A percentile compares a stretch with the other conserved stretches of the same genome.
Conservation (phyloP, 2,113 vertebrate species). For the Phyllostomus hastatus region DNA sequence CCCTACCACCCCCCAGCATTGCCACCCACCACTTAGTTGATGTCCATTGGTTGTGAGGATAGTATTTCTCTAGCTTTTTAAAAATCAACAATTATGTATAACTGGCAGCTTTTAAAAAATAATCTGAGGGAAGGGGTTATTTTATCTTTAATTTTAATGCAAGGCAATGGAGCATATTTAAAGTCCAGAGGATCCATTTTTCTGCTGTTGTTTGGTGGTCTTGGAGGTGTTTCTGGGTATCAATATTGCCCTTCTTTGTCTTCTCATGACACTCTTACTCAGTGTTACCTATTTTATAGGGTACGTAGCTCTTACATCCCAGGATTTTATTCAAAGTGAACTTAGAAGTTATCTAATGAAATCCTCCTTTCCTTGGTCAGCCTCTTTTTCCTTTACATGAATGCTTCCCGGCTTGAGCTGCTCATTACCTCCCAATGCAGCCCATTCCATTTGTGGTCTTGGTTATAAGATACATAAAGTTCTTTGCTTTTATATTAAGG, state of each 20-base stretch:
- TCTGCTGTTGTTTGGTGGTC: not conserved
- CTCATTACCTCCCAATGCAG: not conserved
- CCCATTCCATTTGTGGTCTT: not conserved
- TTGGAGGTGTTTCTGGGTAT: not conserved
- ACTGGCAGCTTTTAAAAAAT: not conserved
- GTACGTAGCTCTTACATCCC: not conserved
- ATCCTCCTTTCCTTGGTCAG: not conserved
- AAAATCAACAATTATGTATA: not conserved
- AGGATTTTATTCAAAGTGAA: not conserved
- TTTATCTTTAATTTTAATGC: not conserved
- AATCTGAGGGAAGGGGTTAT: not conserved
- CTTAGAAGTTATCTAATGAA: not conserved
- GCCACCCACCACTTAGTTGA: no score
- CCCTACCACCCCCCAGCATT: no score
- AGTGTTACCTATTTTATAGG: not conserved
- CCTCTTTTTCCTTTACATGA: not conserved
- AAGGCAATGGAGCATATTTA: not conserved
- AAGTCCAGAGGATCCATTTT: not conserved
- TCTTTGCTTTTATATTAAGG: not conserved
- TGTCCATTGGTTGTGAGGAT: not conserved
- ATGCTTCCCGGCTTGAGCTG: not conserved
- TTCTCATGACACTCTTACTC: not conserved
- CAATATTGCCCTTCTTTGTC: not conserved
- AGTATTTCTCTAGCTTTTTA: not conserved
- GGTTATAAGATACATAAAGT: not conserved